Evolutionary conservation across 1,140 invertebrate species (phyloP), one percentile per base, ranked within the genome.

Genomic region (Plodia interpunctella): DNA sequence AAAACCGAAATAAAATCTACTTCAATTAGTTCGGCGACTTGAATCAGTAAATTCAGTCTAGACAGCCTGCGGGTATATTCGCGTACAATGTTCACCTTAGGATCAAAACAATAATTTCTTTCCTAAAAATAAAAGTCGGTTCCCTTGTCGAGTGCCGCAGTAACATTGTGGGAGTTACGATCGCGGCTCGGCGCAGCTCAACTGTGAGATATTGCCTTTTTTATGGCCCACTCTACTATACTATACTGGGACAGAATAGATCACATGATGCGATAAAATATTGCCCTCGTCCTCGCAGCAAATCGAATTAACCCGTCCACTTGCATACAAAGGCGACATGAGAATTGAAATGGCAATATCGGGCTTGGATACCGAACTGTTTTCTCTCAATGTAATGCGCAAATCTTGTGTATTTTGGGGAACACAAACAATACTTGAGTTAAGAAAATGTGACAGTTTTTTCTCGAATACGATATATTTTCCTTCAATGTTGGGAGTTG

Each of bases 211-310:
- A 88, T 88, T 87, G 75, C 86, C 76, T 87, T 88, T 88, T 88
- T 87, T 87, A 88, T 87, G 78, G 68, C 83, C 78, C 86, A 86
- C 84, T 88, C 79, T 81, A 82, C 84, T 85, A 86, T 83, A 85
- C 77, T 84, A 74, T 78, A 74, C 80, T 83, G 78, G 83, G 81
- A 86, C 86, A 87, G 81, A 87, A 87, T 83, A 87, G 86, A 88
- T 88, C 84, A 88, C 83, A 86, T 85, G 82, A 87, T 88, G 76
- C 84, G 78, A 88, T 88, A 86, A 88, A 87, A 88, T 86, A 87
- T 87, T 79, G 77, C 80, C 79, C 76, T 83, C 65, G 75, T 72
- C 70, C 71, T 80, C 67, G 64, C 68, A 76, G 70, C 77, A 86
- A 88, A 88, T 88, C 76, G 86, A 86, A 85, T 88, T 88, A 87